phyloP scores from a whole-genome alignment of 1,140 invertebrate species.

The Nephotettix cincticeps region DNA sequence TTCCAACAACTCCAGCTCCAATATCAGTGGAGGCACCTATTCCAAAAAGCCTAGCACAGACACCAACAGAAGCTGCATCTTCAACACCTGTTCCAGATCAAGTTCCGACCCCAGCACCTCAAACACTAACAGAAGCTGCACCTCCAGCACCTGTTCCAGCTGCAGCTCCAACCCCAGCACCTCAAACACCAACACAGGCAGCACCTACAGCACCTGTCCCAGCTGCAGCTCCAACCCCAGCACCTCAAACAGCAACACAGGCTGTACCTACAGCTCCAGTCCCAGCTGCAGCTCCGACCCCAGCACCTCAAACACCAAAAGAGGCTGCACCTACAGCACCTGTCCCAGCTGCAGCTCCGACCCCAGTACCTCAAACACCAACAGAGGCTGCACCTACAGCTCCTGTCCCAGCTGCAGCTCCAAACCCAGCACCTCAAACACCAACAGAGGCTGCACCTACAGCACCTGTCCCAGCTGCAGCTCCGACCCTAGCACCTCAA shows the following conservation, averaged over 20 bases:
- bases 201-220: neutral
- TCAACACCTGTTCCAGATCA: conserved; percentile 29
- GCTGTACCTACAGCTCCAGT: conserved; percentile 32
- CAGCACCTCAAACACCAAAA: conserved; percentile 31
- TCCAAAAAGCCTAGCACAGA: conserved; percentile 31
- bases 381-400: neutral
- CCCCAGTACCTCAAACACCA: neutral
- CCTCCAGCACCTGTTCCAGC: conserved; percentile 29
- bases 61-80: conserved; percentile 31
- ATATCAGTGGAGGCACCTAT: conserved; percentile 33
- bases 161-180: conserved; percentile 42
- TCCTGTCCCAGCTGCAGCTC: conserved; percentile 20
- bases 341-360: conserved; percentile 14
- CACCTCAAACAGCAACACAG: conserved; percentile 27
- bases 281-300: neutral
- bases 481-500: neutral
- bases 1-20: conserved; percentile 31
- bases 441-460: conserved; percentile 5
- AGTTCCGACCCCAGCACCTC: conserved; percentile 34
- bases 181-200: conserved; percentile 28
- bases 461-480: neutral
- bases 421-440: neutral
- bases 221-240: conserved; percentile 32
- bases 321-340: conserved; percentile 5
- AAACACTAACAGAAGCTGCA: conserved; percentile 40